Evolutionary conservation across 2,113 vertebrate species (phyloP).

Genomic region (Pygoscelis antarcticus): DNA sequence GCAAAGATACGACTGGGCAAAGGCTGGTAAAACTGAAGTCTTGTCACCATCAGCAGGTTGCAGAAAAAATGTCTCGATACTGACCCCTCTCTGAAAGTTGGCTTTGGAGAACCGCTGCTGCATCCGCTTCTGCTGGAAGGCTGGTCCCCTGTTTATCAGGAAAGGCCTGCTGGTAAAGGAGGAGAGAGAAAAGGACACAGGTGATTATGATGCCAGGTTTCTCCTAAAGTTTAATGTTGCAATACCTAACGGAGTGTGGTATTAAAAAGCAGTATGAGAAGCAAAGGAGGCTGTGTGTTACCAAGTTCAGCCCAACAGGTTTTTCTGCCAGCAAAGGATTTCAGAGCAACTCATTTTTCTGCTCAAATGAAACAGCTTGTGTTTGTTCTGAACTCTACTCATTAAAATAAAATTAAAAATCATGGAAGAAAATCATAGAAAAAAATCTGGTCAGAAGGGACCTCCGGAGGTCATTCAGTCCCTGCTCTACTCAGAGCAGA

Average conservation of each 20-base stretch:
- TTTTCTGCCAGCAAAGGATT: conserved; percentile 1
- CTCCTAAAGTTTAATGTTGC: neutral
- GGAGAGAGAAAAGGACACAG: neutral
- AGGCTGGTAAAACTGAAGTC: neutral
- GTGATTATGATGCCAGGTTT: neutral
- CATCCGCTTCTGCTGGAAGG: conserved; percentile 40
- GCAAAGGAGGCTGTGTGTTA: neutral
- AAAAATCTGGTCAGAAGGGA: neutral
- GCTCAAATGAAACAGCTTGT: neutral
- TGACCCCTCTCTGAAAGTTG: conserved; percentile 62
- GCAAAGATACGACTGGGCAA: neutral
- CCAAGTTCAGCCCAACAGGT: neutral
- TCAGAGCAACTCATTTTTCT: neutral
- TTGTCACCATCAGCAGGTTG: neutral
- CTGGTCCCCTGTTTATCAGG: conserved; percentile 7
- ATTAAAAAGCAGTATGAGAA: neutral
- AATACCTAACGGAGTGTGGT: neutral
- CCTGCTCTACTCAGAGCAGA: neutral
- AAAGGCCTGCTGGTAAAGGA: conserved; percentile 17
- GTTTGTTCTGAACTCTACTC: neutral
- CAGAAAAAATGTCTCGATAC: neutral
- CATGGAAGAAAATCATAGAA: neutral
- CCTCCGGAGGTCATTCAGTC: neutral
- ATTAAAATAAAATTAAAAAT: neutral
- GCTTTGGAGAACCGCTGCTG: conserved; percentile 5